These are phyloP conservation scores for Hypolimnas misippus DNA, from an alignment of 2,888 invertebrate species.

Conservation along the genomic window DNA sequence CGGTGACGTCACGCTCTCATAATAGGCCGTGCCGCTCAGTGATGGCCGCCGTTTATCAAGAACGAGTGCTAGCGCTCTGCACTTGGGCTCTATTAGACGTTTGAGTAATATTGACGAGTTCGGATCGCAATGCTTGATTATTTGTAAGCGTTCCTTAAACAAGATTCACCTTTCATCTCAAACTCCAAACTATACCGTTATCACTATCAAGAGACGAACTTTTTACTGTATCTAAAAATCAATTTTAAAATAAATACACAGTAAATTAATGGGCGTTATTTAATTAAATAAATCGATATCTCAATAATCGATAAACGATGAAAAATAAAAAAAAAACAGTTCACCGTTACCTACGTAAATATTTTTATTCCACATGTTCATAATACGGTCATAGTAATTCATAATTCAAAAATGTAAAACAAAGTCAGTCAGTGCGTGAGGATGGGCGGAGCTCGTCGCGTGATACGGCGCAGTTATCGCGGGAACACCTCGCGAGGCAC, in stretches of 20 bases:
- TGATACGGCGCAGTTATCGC: conserved; percentile 72
- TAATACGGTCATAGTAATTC: not conserved
- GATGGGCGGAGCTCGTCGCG: conserved; percentile 79
- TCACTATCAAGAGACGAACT: too few species aligned
- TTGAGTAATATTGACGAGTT: conserved; percentile 30
- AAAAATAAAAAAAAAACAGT: not conserved
- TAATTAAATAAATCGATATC: not conserved
- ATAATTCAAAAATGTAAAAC: conserved; percentile 43
- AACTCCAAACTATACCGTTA: too few species aligned
- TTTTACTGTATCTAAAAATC: too few species aligned
- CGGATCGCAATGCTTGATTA: conserved; percentile 10
- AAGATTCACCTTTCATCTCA: not conserved
- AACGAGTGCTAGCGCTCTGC: conserved; percentile 69
- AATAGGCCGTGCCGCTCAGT: conserved; percentile 82
- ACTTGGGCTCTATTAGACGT: conserved; percentile 68
- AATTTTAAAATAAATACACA: not conserved
- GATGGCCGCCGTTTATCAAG: conserved; percentile 83
- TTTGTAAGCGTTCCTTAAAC: not conserved
- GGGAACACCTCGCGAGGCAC: conserved; percentile 78
- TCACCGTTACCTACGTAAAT: not conserved
- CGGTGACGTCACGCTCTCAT: conserved; percentile 83
- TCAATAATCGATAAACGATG: not conserved
- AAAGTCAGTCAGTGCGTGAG: conserved; percentile 54
- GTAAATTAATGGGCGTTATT: not conserved
- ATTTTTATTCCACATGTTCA: not conserved